Conservation (phyloP, 2,113 vertebrate species). For the Lepus americanus region DNA sequence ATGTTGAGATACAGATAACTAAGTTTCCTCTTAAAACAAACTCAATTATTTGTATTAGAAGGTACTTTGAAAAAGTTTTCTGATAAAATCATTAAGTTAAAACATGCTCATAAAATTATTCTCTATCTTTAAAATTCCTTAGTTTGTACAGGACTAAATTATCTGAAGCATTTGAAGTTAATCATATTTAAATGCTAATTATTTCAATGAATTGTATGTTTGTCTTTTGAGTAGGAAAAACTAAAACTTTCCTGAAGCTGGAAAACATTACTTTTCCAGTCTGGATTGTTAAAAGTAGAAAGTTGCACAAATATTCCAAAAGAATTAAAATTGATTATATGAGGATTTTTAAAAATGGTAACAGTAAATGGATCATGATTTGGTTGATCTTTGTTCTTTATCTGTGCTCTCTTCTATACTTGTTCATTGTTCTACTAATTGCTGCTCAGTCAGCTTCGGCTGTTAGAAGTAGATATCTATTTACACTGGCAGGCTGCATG, state of each 20-base stretch:
- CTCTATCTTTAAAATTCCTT: conserved; percentile 27
- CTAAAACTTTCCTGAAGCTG: not conserved
- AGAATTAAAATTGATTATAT: not conserved
- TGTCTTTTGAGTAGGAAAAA: not conserved
- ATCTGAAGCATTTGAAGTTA: conserved; percentile 19
- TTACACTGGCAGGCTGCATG: not conserved
- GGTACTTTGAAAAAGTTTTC: not conserved
- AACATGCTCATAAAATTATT: conserved; percentile 11
- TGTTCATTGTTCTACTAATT: conserved; percentile 16
- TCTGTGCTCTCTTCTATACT: not conserved
- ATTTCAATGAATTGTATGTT: conserved; percentile 17
- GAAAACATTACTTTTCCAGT: not conserved
- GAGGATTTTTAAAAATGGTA: not conserved
- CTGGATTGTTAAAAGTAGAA: conserved; percentile 14
- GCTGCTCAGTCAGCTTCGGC: not conserved
- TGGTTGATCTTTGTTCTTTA: not conserved
- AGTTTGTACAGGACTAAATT: not conserved
- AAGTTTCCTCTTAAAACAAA: conserved; percentile 38
- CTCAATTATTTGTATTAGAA: not conserved
- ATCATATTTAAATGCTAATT: conserved; percentile 46
- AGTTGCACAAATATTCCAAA: conserved; percentile 14
- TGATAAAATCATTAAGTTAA: conserved; percentile 41
- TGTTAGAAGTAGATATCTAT: conserved; percentile 45
- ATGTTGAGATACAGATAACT: not conserved
- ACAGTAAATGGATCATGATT: not conserved